Percentiles rank a stretch among this genome's conserved stretches.
phyloP scores from a whole-genome alignment of 2,888 invertebrate genomes.

The Steinernema hermaphroditum region DNA sequence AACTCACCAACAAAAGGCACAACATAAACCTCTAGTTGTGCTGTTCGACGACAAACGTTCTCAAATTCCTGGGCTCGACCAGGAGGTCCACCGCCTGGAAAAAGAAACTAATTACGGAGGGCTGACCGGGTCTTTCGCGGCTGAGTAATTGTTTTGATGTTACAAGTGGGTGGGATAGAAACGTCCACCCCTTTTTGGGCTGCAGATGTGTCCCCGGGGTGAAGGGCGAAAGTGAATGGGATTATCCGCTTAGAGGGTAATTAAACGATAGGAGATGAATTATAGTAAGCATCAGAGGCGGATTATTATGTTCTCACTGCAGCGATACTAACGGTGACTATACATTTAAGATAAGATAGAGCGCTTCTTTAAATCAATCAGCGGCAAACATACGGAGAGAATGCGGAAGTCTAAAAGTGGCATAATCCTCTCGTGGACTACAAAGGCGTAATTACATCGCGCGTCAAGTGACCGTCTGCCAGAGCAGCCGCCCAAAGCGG shows the following conservation, averaged over 20 bases:
- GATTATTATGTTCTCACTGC: too few species aligned
- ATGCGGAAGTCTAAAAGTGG: too few species aligned
- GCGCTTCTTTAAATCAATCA: too few species aligned
- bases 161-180: neutral
- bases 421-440: neutral
- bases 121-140: neutral
- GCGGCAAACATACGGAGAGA: too few species aligned
- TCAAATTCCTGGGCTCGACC: neutral
- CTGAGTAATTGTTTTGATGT: constrained; percentile 28
- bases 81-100: neutral
- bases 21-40: constrained; percentile 13
- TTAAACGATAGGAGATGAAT: too few species aligned
- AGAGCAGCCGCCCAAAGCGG: neutral
- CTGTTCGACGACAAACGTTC: constrained; percentile 1
- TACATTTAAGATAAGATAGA: too few species aligned
- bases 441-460: neutral
- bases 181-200: neutral
- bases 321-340: too few species aligned
- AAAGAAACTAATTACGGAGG: constrained; percentile 24
- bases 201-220: neutral
- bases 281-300: too few species aligned
- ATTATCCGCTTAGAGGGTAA: too few species aligned
- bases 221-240: too few species aligned
- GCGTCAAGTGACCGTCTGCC: constrained; percentile 26
- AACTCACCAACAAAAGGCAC: neutral